Percentiles rank a stretch among this genome's conserved stretches.
These are phyloP conservation scores for Calephelis virginiensis DNA, from an alignment of 1,140 invertebrate genomes.

Conservation along the genomic window DNA sequence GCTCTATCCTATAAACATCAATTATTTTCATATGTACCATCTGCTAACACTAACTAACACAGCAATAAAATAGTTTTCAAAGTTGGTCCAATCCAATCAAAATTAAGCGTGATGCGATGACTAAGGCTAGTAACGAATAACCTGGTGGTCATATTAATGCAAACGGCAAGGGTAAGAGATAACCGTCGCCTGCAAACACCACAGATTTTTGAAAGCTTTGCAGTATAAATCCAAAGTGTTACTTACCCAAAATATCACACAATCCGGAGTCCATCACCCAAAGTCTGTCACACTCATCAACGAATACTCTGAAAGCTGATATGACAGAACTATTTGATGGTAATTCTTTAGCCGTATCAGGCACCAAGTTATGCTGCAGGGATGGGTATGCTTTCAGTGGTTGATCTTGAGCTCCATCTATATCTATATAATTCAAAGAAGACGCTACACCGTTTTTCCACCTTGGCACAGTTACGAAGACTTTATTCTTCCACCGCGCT, in stretches of 20 bases:
- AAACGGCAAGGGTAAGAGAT: too few relatives aligned
- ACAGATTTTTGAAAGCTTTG: too few relatives aligned
- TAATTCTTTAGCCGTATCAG: conserved; percentile 63
- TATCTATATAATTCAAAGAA: conserved; percentile 84
- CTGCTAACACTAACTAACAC: too few relatives aligned
- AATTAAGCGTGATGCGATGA: too few relatives aligned
- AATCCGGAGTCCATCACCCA: conserved; percentile 89
- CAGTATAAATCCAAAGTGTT: too few relatives aligned
- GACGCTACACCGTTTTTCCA: conserved; percentile 87
- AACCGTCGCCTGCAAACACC: too few relatives aligned
- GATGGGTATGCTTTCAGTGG: conserved; percentile 84
- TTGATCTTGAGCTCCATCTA: conserved; percentile 80
- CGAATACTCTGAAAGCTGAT: conserved; percentile 82
- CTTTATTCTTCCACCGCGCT: conserved; percentile 85
- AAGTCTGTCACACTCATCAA: conserved; percentile 85
- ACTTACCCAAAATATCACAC: conserved; percentile 83
- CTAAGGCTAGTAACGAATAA: too few relatives aligned
- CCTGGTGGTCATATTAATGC: too few relatives aligned
- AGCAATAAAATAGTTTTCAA: too few relatives aligned
- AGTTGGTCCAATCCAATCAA: too few relatives aligned
- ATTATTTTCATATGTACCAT: too few relatives aligned
- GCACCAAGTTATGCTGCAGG: conserved; percentile 81
- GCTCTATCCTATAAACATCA: too few relatives aligned
- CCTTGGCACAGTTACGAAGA: conserved; percentile 87
- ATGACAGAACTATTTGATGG: conserved; percentile 80